Evolutionary conservation across 2,113 vertebrate species (phyloP), one percentile per base, ranked within the genome.

Genomic region (Arvicanthis niloticus): DNA sequence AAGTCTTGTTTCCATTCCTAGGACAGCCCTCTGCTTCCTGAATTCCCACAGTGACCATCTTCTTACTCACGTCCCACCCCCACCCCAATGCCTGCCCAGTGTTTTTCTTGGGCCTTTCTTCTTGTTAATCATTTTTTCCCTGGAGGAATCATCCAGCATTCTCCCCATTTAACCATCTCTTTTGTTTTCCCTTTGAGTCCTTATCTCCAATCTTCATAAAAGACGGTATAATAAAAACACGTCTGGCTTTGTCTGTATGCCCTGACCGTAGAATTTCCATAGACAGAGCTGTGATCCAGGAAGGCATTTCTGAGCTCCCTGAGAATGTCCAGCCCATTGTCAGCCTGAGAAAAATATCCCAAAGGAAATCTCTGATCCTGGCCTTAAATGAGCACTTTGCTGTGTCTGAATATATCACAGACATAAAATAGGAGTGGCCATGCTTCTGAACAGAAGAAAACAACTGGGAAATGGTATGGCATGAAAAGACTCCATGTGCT

Each of bases 1-100:
- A 48, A 98, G 94, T 77, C 92, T 86, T 40, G 97, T 98, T 77
- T 97, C 96, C 22, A 93, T 77, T 97, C 97, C 98, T 90, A 97
- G 97, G 95, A 93, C 19, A 10, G 67, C 7, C 4, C 24, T 0
- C 7, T 13, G 26, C 0, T 5, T 56, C 93, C 96, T 93, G 88
- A 45, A 78, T 96, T 65, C 90, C 68, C 98, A 98, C 97, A 97
- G 96, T 92, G 73, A 77, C 65, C 78, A 37, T 37, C 75, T 90
- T 92, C 65, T 26, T 56, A 77, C 97, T 93, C 93, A 96, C 97
- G 97, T 81, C 65, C 34, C 37, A 19, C 22, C 51, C 48, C 77
- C 29, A 34, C 34, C 65, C 37, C 45, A 10, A 31, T 53, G 42
- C 67, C n/a, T 81, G 82, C 12, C 29, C 60, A 29, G n/a, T 51